Conservation (phyloP, 1,140 invertebrate species). For the Drosophila sulfurigaster region DNA sequence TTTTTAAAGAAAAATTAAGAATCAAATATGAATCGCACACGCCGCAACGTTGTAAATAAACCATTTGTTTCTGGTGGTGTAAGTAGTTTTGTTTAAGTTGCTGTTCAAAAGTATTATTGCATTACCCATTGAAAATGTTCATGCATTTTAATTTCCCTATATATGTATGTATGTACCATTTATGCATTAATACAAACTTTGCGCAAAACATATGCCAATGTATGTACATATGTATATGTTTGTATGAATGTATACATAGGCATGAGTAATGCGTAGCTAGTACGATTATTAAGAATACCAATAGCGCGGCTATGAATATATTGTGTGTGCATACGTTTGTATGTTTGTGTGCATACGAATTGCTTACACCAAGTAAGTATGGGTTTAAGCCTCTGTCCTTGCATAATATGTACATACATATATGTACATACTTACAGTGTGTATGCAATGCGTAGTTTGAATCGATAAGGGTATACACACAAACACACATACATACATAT, state of each 20-base stretch:
- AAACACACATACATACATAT: slow-evolving; percentile 13
- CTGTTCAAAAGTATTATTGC: slow-evolving; percentile 2
- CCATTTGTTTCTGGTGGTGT: slow-evolving; percentile 61
- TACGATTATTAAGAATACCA: slow-evolving; percentile 10
- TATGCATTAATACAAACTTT: not conserved
- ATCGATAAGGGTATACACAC: slow-evolving; percentile 33
- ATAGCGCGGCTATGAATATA: not conserved
- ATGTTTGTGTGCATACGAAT: slow-evolving; percentile 14
- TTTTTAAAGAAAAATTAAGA: not conserved
- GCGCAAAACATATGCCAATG: not conserved
- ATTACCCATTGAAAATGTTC: slow-evolving; percentile 14
- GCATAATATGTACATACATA: slow-evolving; percentile 16
- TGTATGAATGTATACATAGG: not conserved
- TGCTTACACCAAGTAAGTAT: slow-evolving; percentile 8
- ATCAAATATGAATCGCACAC: slow-evolving; percentile 55
- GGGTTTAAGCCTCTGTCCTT: slow-evolving; percentile 5
- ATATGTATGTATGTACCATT: not conserved
- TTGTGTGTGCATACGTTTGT: slow-evolving; percentile 14
- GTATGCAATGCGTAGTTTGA: slow-evolving; percentile 10
- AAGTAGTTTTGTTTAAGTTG: slow-evolving; percentile 30
- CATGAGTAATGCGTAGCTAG: not conserved
- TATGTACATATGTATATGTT: slow-evolving; percentile 10
- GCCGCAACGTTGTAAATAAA: slow-evolving; percentile 46
- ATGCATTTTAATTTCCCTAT: slow-evolving; percentile 13
- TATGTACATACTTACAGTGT: not conserved